Percentiles rank a stretch among this genome's conserved stretches.
phyloP scores from a whole-genome alignment of 1,140 invertebrate genomes.

The Euura lappo region DNA sequence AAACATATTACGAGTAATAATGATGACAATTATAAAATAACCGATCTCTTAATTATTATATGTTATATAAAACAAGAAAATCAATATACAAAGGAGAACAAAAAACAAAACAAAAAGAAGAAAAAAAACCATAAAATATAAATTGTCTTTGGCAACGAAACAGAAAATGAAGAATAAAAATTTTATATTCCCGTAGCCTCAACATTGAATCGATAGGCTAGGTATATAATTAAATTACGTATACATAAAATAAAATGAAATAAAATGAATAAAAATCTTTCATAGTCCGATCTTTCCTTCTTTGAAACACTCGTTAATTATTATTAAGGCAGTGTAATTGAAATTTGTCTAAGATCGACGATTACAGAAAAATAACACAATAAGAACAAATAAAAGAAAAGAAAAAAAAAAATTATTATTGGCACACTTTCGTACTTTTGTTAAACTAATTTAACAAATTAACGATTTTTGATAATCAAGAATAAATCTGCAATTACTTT shows the following conservation, averaged over 20 bases:
- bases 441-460: too few relatives aligned
- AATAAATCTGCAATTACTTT: background rate
- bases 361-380: constrained; percentile 26
- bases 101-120: background rate
- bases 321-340: too few relatives aligned
- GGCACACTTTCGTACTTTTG: constrained; percentile 53
- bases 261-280: background rate
- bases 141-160: constrained; percentile 48
- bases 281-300: too few relatives aligned
- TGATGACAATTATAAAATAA: too few relatives aligned
- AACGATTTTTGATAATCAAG: background rate
- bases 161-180: background rate
- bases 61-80: background rate
- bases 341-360: constrained; percentile 6
- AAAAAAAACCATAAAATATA: background rate
- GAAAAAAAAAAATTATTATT: constrained; percentile 39
- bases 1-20: too few relatives aligned
- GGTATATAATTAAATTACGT: background rate
- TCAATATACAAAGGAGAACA: background rate
- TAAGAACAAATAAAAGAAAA: constrained; percentile 16
- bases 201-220: background rate
- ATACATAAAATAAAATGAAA: background rate
- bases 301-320: too few relatives aligned
- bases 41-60: too few relatives aligned
- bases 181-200: background rate